A percentile compares a stretch with the other conserved stretches of the same genome.
Evolutionary conservation across 2,888 invertebrate genomes (phyloP).

Genomic region (Acholoe squamosa): DNA sequence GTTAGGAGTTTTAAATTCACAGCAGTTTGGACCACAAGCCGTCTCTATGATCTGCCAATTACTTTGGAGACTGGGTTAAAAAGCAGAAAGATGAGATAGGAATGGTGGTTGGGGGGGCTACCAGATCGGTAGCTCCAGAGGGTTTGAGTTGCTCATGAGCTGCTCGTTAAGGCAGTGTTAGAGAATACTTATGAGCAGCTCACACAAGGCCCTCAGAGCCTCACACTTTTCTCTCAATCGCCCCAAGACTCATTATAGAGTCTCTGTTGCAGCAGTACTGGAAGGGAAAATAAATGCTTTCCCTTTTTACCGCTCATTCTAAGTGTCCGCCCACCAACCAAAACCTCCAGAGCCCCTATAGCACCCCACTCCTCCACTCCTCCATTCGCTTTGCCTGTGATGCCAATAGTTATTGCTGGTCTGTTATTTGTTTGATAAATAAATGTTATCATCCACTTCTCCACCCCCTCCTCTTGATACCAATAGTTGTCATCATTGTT

Average conservation of each 20-base stretch:
- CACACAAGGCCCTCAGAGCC: conserved; percentile 12
- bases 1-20: not conserved
- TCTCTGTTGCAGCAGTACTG: not conserved
- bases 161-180: not conserved
- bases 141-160: not conserved
- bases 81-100: not conserved
- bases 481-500: not conserved
- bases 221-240: not conserved
- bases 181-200: conserved; percentile 25
- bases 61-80: not conserved
- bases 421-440: not conserved
- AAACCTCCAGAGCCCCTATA: not conserved
- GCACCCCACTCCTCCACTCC: not conserved
- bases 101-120: not conserved
- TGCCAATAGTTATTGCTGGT: conserved; percentile 27
- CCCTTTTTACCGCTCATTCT: not conserved
- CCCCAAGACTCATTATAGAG: conserved; percentile 22
- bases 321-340: not conserved
- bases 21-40: not conserved
- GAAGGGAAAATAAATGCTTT: conserved; percentile 18
- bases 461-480: conserved; percentile 3
- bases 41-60: not conserved
- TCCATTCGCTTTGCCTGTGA: not conserved
- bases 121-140: not conserved
- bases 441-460: not conserved